A percentile compares a stretch with the other conserved stretches of the same genome.
Evolutionary conservation across 2,113 vertebrate genomes (phyloP).

Genomic region (Cyprinodon tularosa): DNA sequence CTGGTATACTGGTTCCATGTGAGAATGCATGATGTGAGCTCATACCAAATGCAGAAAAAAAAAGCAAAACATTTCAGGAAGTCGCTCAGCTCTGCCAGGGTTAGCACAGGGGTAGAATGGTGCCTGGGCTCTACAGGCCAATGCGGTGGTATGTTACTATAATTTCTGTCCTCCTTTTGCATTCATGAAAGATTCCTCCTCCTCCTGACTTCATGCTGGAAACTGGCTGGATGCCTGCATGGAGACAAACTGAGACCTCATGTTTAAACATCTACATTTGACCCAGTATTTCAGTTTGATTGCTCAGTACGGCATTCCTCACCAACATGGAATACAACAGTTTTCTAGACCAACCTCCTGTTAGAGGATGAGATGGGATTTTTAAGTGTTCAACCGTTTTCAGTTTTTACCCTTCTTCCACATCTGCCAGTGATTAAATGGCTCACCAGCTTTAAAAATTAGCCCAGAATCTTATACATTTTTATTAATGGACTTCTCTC

Average conservation of each 20-base stretch:
- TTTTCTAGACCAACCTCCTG: neutral
- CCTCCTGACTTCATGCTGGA: neutral
- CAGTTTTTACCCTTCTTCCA: constrained; percentile 42
- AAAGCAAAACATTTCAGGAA: neutral
- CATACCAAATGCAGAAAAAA: neutral
- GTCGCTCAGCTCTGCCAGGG: constrained; percentile 5
- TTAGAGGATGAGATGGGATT: constrained; percentile 7
- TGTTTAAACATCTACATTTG: constrained; percentile 20
- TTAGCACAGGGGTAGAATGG: constrained; percentile 7
- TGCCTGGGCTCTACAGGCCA: constrained; percentile 3
- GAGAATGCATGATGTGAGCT: neutral
- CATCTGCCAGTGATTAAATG: constrained; percentile 64
- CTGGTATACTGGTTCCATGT: neutral
- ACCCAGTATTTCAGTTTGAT: constrained; percentile 28
- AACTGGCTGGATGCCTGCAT: constrained; percentile 15
- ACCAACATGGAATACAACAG: constrained; percentile 10
- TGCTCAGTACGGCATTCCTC: constrained; percentile 2
- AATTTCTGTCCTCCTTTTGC: constrained; percentile 27
- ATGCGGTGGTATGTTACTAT: constrained; percentile 3
- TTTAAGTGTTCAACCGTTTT: constrained; percentile 44
- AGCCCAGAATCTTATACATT: constrained; percentile 65
- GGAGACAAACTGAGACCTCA: constrained; percentile 1
- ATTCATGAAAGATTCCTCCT: constrained; percentile 25
- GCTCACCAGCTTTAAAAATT: constrained; percentile 67
- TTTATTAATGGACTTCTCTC: constrained; percentile 68